Base-by-base conservation (phyloP, 2,797 vertebrate genomes). In the Poecile montanus region DNA sequence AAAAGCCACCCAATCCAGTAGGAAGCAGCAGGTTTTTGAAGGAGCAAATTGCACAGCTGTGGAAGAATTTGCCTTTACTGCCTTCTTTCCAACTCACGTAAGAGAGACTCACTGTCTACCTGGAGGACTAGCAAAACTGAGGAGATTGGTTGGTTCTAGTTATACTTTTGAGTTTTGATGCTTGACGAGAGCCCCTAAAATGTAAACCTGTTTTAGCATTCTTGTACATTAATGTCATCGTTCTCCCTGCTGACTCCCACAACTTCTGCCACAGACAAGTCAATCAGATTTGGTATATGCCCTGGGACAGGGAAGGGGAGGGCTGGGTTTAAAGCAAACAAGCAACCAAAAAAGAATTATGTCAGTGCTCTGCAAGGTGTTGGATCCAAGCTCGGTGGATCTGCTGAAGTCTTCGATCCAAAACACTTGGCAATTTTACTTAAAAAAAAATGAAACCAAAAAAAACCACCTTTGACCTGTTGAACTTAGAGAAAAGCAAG, bases 201-300 rank as follows among this genome's bases (percentile, higher is more conserved):
- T 88, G 93, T 94, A 94, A 89, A 78, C 54, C 93, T 96, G 74
- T 95, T 97, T 97, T 97, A 95, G 74, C 92, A 96, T 95, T 90
- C 94, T 97, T 97, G 96, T 96, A 96, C 73, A 92, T 88, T 93
- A 95, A 95, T 96, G 92, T 92, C 88, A 96, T 95, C 44, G 77
- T 94, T 93, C 87, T 97, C 94, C 89, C 85, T 58, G 95, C 60
- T 74, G 88, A 92, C 57, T 94, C 91, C 95, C 90, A 95, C 90
- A 89, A 77, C 81, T 92, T 79, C 89, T 83, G 95, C 93, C 95
- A 80, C 58, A 62, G 83, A 68, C 75, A 96, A 94, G 88, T 96
- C 96, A 94, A 91, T 93, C 88, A 96, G 92, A 97, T 94, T 97
- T 97, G 92, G 91, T 97, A 97, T 95, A 89, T 95, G 88, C 90